Evolutionary conservation across 1,140 invertebrate genomes (phyloP).

Genomic region (Lasioglossum albipes): DNA sequence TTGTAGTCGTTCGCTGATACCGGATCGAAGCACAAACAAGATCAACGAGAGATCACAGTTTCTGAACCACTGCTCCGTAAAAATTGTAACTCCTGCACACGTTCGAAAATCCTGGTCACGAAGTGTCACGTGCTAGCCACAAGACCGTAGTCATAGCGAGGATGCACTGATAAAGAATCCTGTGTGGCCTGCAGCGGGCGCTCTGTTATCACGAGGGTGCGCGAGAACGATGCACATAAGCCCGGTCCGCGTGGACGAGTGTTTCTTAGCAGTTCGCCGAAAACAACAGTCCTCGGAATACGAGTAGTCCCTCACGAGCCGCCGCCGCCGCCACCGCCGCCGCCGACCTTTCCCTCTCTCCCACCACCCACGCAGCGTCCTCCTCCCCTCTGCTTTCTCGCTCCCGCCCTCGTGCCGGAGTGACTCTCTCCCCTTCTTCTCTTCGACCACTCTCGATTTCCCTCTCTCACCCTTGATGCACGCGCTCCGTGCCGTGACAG

Average conservation of each 20-base stretch:
- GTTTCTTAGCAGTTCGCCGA: slow-evolving; percentile 62
- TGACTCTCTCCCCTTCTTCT: slow-evolving; percentile 39
- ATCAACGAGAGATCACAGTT: too few relatives aligned
- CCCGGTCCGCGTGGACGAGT: slow-evolving; percentile 61
- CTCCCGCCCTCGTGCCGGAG: slow-evolving; percentile 50
- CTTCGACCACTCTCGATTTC: slow-evolving; percentile 51
- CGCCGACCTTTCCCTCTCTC: slow-evolving; percentile 59
- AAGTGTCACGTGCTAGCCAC: too few relatives aligned
- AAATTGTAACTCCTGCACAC: too few relatives aligned
- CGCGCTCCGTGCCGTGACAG: slow-evolving; percentile 3
- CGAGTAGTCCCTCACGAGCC: slow-evolving; percentile 62
- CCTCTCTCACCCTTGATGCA: slow-evolving; percentile 53
- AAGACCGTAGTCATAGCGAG: too few relatives aligned
- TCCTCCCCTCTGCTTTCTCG: slow-evolving; percentile 59
- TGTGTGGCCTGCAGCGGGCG: too few relatives aligned
- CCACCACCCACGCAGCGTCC: slow-evolving; percentile 61
- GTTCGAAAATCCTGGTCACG: too few relatives aligned
- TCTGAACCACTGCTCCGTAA: too few relatives aligned
- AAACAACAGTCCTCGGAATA: slow-evolving; percentile 65
- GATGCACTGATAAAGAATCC: too few relatives aligned
- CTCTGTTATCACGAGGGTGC: too few relatives aligned
- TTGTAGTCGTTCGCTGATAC: too few relatives aligned
- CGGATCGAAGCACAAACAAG: too few relatives aligned
- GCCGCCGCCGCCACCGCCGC: slow-evolving; percentile 51
- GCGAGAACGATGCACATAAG: not conserved